Evolutionary conservation across 2,888 invertebrate genomes (phyloP).

Genomic region (Chymomyza caudatula): DNA sequence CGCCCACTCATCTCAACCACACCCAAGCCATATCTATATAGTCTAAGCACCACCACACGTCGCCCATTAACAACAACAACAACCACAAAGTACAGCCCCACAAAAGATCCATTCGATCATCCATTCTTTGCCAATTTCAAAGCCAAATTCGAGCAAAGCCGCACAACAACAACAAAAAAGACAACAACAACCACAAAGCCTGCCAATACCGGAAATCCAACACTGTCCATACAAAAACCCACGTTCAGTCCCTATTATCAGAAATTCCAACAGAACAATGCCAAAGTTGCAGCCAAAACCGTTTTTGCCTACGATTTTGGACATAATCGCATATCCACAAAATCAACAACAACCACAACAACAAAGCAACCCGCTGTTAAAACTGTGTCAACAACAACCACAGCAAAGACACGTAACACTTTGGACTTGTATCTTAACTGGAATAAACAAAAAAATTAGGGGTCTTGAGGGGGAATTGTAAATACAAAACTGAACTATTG

Average conservation of each 20-base stretch:
- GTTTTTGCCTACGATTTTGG: slow-evolving; percentile 45
- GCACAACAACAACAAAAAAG: background rate
- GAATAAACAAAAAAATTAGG: slow-evolving; percentile 22
- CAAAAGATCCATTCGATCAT: slow-evolving; percentile 41
- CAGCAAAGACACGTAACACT: slow-evolving; percentile 6
- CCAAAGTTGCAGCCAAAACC: slow-evolving; percentile 45
- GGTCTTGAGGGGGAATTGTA: slow-evolving; percentile 2
- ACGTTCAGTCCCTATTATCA: slow-evolving; percentile 50
- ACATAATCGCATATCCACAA: slow-evolving; percentile 17
- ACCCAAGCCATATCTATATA: slow-evolving; percentile 52
- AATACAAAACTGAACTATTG: slow-evolving; percentile 20
- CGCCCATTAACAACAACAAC: slow-evolving; percentile 23
- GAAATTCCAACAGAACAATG: slow-evolving; percentile 51
- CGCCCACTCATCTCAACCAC: slow-evolving; percentile 35
- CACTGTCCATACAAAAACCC: slow-evolving; percentile 8
- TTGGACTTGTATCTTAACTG: slow-evolving; percentile 32
- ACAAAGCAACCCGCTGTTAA: slow-evolving; percentile 5
- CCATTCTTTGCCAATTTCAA: slow-evolving; percentile 57
- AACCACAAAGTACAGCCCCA: slow-evolving; percentile 15
- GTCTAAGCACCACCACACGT: slow-evolving; percentile 28
- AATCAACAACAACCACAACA: slow-evolving; percentile 21
- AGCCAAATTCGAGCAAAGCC: slow-evolving; percentile 28
- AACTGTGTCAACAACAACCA: slow-evolving; percentile 3
- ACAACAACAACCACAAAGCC: background rate
- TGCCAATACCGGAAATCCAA: slow-evolving; percentile 16